phyloP scores from a whole-genome alignment of 2,797 vertebrate species.

The Etheostoma nigrum region DNA sequence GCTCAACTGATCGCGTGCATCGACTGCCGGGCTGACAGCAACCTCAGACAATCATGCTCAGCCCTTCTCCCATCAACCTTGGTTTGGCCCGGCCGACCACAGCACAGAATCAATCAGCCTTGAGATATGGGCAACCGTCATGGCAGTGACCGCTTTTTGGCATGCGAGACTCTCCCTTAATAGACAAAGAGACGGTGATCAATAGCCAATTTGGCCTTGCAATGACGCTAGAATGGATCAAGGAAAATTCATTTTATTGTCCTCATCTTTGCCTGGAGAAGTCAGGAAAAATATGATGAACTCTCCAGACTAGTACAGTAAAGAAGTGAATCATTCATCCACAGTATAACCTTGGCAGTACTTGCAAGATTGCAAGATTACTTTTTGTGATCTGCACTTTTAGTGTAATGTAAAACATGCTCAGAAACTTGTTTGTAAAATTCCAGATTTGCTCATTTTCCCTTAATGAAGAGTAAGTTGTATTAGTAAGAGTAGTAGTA shows the following conservation, averaged over 20 bases:
- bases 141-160: constrained; percentile 71
- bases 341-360: constrained; percentile 20
- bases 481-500: too few species aligned
- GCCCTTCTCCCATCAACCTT: constrained; percentile 66
- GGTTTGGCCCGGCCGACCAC: constrained; percentile 58
- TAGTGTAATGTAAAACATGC: background rate
- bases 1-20: constrained; percentile 72
- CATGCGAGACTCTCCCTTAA: constrained; percentile 79
- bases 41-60: constrained; percentile 69
- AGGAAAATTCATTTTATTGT: constrained; percentile 77
- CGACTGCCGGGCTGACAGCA: constrained; percentile 49
- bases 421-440: background rate
- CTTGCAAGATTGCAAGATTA: constrained; percentile 9
- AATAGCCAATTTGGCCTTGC: constrained; percentile 85
- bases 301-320: constrained; percentile 45
- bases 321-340: constrained; percentile 54
- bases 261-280: constrained; percentile 50
- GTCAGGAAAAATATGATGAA: constrained; percentile 63
- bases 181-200: constrained; percentile 82
- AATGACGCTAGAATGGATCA: constrained; percentile 74
- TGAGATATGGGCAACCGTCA: constrained; percentile 77
- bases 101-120: constrained; percentile 78
- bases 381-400: constrained; percentile 22
- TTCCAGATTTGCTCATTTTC: too few species aligned
- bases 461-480: too few species aligned